Evolutionary conservation across 2,797 vertebrate species (phyloP), one percentile per base, ranked within the genome.

Genomic region (Decapterus maruadsi): DNA sequence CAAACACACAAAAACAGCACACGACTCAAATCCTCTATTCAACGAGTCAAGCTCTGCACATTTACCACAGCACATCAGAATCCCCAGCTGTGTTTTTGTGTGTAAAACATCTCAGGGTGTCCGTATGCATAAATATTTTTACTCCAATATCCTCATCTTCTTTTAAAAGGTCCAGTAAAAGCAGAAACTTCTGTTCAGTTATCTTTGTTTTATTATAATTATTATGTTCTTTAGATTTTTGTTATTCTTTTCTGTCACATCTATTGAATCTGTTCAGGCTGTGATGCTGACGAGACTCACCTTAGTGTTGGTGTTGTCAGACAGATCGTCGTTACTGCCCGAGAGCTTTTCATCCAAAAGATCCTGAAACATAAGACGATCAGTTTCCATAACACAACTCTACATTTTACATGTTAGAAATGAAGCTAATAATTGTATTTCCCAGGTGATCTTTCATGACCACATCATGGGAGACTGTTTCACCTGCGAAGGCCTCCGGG

Each of bases 401-500:
- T 8, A 14, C 0, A 16, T 42, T 38, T 36, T 8, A 31, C 17
- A 50, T 8, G 4, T 54, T 6, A n/a, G 45, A 0, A 14, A 20
- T 60, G 45, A 2, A 55, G 9, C 19, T 16, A 34, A 17, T 43
- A 11, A 51, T 2, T 16, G 8, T 20, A 6, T 67, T 36, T 68
- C 20, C 16, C 13, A 31, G 71, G 4, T 62, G 16, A 53, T 13
- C 0, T 19, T 45, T 2, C n/a, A 1, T 45, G 36, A 26, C 65
- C 29, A 60, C 8, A 31, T 10, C 22, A 74, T 0, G 43, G 45
- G 20, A 14, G 63, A 65, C 57, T 0, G 65, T 77, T 76, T 90
- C 51, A 93, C 91, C 92, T 91, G 91, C 4, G 87, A 90, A 51
- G 85, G 76, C 77, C 77, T 86, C 16, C 69, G 75, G 61, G 1